These are phyloP conservation scores for Hypsibius dujardini DNA, from an alignment of 1,140 invertebrate genomes.

Conservation along the genomic window DNA sequence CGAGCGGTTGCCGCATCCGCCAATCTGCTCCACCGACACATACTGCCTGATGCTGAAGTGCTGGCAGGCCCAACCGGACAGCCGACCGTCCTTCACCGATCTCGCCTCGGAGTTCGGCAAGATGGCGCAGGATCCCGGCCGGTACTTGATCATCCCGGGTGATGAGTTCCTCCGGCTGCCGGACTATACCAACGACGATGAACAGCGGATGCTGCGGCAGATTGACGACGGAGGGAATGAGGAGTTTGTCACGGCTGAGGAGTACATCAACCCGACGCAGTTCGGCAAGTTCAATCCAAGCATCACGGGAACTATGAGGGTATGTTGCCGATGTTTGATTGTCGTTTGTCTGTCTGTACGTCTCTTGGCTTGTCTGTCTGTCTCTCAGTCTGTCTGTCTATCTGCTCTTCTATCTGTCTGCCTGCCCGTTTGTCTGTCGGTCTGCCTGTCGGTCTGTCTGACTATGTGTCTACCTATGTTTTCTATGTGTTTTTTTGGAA, in stretches of 20 bases:
- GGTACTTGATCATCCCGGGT: conserved; percentile 78
- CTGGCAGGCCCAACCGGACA: conserved; percentile 90
- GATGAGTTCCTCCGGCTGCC: conserved; percentile 78
- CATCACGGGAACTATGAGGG: neutral
- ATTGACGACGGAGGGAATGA: neutral
- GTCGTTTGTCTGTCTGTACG: neutral
- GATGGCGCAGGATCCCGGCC: conserved; percentile 81
- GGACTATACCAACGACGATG: conserved; percentile 54
- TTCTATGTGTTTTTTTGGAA: too few species aligned
- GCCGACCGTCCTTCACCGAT: conserved; percentile 79
- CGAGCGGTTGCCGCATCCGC: conserved; percentile 69
- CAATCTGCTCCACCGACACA: conserved; percentile 80
- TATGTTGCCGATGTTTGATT: neutral
- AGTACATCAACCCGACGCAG: neutral
- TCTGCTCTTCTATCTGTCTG: too few species aligned
- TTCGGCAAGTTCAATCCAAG: neutral
- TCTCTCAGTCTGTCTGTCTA: too few species aligned
- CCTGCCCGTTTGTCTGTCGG: too few species aligned
- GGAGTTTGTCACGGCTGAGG: neutral
- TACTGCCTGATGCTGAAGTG: conserved; percentile 93
- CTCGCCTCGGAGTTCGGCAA: conserved; percentile 82
- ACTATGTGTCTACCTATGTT: too few species aligned
- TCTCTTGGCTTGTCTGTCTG: too few species aligned
- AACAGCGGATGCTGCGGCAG: neutral
- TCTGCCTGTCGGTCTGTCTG: too few species aligned